A percentile compares a stretch with the other conserved stretches of the same genome.
Evolutionary conservation across 2,797 vertebrate genomes (phyloP).

Genomic region (Poeciliopsis gracilis): DNA sequence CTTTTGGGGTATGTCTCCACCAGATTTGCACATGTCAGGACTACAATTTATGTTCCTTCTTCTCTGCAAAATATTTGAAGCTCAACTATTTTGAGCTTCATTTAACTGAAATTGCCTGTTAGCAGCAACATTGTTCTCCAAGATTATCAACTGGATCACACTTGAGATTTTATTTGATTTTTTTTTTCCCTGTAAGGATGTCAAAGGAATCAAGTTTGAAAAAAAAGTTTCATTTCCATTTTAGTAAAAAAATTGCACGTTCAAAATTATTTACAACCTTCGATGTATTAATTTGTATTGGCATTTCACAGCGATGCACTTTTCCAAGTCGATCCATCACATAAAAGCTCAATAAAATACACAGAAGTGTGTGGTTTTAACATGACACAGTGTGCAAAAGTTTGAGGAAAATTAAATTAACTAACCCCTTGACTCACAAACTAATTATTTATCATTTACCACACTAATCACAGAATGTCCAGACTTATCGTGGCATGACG

Average conservation of each 20-base stretch:
- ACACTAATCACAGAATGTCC: slow-evolving; percentile 17
- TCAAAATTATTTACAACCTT: too few relatives aligned
- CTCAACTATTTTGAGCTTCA: background rate
- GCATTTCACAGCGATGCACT: background rate
- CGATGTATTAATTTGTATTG: background rate
- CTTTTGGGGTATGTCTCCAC: too few relatives aligned
- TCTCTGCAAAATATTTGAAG: background rate
- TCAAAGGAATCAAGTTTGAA: too few relatives aligned
- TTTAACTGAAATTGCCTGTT: background rate
- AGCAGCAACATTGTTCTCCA: background rate
- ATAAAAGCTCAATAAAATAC: background rate
- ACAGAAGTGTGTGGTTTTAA: background rate
- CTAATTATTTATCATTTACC: slow-evolving; percentile 20
- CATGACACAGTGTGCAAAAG: background rate
- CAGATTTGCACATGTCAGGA: too few relatives aligned
- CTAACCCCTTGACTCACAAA: slow-evolving; percentile 11
- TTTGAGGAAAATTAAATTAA: background rate
- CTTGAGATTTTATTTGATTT: too few relatives aligned
- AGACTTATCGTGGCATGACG: slow-evolving; percentile 31
- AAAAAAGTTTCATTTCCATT: too few relatives aligned
- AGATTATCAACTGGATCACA: background rate
- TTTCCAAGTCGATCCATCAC: background rate
- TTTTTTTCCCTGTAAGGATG: too few relatives aligned
- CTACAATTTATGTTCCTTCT: too few relatives aligned
- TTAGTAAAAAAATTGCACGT: too few relatives aligned